phyloP scores from a whole-genome alignment of 2,888 invertebrate species.

The Aphidoletes aphidimyza region DNA sequence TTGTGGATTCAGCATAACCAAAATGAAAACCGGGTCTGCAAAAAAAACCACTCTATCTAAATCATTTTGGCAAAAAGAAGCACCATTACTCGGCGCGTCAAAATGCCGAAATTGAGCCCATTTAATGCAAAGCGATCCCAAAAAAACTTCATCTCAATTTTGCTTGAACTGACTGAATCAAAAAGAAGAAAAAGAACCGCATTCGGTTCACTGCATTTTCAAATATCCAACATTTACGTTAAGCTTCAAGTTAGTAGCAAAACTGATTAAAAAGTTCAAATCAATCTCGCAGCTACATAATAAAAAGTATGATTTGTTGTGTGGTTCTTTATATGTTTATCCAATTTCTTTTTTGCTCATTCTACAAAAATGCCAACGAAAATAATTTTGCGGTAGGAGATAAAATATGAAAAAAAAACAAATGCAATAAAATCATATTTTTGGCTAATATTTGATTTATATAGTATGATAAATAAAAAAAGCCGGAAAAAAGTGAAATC shows the following conservation, averaged over 20 bases:
- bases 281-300: background rate
- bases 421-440: background rate
- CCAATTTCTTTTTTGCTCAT: background rate
- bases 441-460: conserved; percentile 19
- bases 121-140: too few relatives aligned
- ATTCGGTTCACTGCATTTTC: too few relatives aligned
- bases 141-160: background rate
- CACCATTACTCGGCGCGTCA: too few relatives aligned
- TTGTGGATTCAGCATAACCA: too few relatives aligned
- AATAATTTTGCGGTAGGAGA: background rate
- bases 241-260: background rate
- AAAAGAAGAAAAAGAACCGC: too few relatives aligned
- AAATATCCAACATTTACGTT: background rate
- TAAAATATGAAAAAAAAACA: background rate
- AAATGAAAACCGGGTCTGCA: too few relatives aligned
- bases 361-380: background rate
- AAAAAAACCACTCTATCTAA: too few relatives aligned
- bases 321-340: background rate
- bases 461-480: too few relatives aligned
- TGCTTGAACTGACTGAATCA: too few relatives aligned
- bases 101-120: too few relatives aligned
- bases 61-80: too few relatives aligned
- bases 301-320: background rate
- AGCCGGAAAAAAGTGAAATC: background rate
- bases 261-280: conserved; percentile 8